Percentiles rank a stretch among this genome's conserved stretches.
Conservation (phyloP, 2,113 vertebrate genomes). For the Penelope pileata region DNA sequence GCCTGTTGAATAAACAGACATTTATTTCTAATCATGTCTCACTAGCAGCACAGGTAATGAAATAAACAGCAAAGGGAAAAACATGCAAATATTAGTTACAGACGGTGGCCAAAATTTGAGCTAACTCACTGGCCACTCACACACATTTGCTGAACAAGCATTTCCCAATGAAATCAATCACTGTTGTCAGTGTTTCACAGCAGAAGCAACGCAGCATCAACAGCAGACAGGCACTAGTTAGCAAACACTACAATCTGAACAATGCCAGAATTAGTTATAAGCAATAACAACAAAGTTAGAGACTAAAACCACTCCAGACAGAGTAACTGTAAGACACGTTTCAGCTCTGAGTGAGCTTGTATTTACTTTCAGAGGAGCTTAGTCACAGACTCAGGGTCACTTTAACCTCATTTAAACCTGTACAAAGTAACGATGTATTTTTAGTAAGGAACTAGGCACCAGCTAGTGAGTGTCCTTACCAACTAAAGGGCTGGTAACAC, state of each 20-base stretch:
- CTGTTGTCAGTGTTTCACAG: background rate
- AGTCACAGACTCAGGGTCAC: background rate
- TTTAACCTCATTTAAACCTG: background rate
- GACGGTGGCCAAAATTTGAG: background rate
- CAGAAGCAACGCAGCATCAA: background rate
- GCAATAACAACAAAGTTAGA: background rate
- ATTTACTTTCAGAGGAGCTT: background rate
- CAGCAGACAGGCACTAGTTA: background rate
- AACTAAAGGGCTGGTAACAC: background rate
- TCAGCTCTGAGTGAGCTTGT: fast-evolving
- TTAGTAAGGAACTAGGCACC: background rate
- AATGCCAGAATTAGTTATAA: background rate
- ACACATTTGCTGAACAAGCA: background rate
- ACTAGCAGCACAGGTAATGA: fast-evolving
- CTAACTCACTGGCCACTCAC: background rate
- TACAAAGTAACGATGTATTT: background rate
- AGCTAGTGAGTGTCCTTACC: background rate
- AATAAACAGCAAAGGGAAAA: background rate
- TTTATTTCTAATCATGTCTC: background rate
- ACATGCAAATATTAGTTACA: background rate
- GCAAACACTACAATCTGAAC: background rate
- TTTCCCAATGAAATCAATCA: fast-evolving
- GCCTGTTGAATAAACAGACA: background rate
- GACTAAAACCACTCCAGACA: background rate
- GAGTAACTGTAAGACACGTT: background rate